Conservation (phyloP, 2,113 vertebrate genomes). For the Pitta sordida region DNA sequence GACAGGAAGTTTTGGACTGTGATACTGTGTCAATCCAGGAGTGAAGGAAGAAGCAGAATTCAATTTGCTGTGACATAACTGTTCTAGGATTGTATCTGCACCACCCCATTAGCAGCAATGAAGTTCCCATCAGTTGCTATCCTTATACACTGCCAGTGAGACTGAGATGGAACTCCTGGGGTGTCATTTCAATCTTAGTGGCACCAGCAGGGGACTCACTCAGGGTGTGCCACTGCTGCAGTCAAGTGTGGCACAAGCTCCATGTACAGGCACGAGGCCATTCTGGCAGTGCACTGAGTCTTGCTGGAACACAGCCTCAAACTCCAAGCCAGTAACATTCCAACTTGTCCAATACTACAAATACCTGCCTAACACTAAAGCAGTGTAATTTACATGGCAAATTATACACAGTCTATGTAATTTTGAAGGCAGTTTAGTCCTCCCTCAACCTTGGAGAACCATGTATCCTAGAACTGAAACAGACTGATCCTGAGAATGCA, state of each 20-base stretch:
- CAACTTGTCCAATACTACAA: background rate
- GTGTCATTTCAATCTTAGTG: background rate
- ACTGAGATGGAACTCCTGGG: background rate
- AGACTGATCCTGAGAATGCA: background rate
- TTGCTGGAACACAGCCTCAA: background rate
- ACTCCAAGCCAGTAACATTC: background rate
- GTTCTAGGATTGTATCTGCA: background rate
- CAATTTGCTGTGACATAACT: background rate
- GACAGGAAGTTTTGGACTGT: background rate
- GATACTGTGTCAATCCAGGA: background rate
- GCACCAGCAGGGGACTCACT: background rate
- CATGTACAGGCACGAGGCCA: fast-evolving
- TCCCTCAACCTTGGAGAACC: background rate
- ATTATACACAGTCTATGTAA: background rate
- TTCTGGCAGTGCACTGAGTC: background rate
- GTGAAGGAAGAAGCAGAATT: background rate
- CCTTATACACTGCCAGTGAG: too few species aligned
- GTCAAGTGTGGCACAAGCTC: background rate
- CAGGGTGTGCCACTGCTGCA: too few species aligned
- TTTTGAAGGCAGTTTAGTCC: background rate
- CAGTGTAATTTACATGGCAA: background rate
- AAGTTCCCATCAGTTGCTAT: background rate
- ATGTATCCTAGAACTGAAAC: background rate
- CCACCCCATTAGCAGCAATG: background rate
- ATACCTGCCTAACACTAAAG: background rate